Base-by-base conservation (phyloP, 2,888 invertebrate species). In the Oxystoma pomonae region DNA sequence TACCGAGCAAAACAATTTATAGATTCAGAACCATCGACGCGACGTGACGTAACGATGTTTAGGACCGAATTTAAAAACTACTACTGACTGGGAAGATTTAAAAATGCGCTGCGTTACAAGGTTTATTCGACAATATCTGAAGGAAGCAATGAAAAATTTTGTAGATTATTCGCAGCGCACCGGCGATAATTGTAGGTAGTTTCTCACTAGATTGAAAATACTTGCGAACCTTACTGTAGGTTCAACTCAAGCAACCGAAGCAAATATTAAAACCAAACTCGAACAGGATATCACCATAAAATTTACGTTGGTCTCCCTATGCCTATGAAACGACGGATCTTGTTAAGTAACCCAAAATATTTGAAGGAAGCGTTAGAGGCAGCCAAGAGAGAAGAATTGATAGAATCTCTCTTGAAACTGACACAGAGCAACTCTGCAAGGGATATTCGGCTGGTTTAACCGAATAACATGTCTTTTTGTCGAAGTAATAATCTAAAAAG, bases 261-360 rank as follows among this genome's bases (percentile, higher is more conserved):
- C 5, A 22, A 12, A 18, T 3, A 7, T 55, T 9, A 1, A 16
- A 18, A 20, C 17, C 18, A 60, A 60, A 16, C 35, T 60, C 19
- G 53, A 51, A 21, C 59, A 59, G 16, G 59, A 59, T 12, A 53
- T 60, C 1, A 55, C 17, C 1, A 60, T 19, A 1, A 21, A 55
- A 51, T 60, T 55, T 20, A 53, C 16, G 1, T 18, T 55, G 16
- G 56, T 3, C 12, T 56, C 2, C 1, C 16, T 21, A 56, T 56
- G 56, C 56, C 56, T 16, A 56, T 56, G 21, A 56, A 56, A 17
- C 20, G 21, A 56, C 19, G 56, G 1, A 21, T 56, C 21, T 17
- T 56, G 2, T 56, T 21, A 1, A 16, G 56, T 2, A 56, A 20
- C 16, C 56, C 56, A 1, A 12, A 16, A 2, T 5, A 1, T 2